A percentile compares a stretch with the other conserved stretches of the same genome.
Conservation (phyloP, 2,113 vertebrate genomes). For the Anser cygnoides region DNA sequence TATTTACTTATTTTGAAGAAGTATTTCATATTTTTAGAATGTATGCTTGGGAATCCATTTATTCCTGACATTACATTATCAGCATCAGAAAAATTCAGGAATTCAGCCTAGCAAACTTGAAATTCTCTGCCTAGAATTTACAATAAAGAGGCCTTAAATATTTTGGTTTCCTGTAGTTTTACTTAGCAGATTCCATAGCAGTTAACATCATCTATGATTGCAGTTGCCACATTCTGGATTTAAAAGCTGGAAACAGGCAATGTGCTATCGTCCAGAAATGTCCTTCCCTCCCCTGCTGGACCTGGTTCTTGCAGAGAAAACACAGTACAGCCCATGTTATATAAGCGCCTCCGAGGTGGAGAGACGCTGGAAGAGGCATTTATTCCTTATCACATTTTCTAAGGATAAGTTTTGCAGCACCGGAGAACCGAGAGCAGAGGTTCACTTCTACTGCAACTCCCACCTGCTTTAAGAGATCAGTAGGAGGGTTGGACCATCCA, state of each 20-base stretch:
- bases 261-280: neutral
- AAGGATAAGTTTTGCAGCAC: neutral
- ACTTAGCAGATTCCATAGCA: neutral
- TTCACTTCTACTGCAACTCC: neutral
- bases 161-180: neutral
- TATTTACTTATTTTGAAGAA: neutral
- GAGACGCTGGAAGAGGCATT: neutral
- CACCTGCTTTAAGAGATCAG: neutral
- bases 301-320: neutral
- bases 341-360: neutral
- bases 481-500: neutral
- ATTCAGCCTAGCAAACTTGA: neutral
- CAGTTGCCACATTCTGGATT: neutral
- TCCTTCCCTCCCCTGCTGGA: neutral
- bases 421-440: neutral
- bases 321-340: neutral
- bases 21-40: neutral
- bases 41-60: neutral
- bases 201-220: neutral
- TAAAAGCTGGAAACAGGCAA: neutral
- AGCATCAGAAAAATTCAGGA: neutral
- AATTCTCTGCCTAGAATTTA: neutral
- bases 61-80: neutral
- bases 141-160: neutral
- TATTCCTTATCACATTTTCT: neutral